Percentiles rank a stretch among this genome's conserved stretches.
These are phyloP conservation scores for Ceratoteleas bidentatus DNA, from an alignment of 1,140 invertebrate genomes.

Conservation along the genomic window DNA sequence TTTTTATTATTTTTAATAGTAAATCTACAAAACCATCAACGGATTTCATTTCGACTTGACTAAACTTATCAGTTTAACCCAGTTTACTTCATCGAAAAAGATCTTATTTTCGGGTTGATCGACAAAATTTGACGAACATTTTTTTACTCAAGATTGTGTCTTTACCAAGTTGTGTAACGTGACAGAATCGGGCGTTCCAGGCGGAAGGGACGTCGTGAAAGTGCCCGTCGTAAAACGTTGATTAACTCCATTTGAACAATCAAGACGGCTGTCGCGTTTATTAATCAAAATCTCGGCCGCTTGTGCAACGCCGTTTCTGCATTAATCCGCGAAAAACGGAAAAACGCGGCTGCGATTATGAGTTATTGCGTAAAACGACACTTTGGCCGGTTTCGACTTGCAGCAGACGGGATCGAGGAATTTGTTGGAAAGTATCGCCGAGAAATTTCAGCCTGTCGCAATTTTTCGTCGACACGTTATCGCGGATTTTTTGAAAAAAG, in stretches of 20 bases:
- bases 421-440: too few species aligned
- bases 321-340: neutral
- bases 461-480: too few species aligned
- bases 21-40: too few species aligned
- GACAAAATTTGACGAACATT: neutral
- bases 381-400: too few species aligned
- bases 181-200: slow-evolving; percentile 36
- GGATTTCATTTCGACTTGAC: too few species aligned
- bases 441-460: too few species aligned
- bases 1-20: too few species aligned
- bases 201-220: slow-evolving; percentile 56
- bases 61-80: too few species aligned
- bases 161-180: slow-evolving; percentile 29
- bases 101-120: neutral
- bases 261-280: slow-evolving; percentile 32
- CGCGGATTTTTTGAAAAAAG: too few species aligned
- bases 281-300: slow-evolving; percentile 33
- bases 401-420: too few species aligned
- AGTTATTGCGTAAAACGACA: slow-evolving; percentile 10
- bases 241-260: slow-evolving; percentile 55
- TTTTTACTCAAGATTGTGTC: slow-evolving; percentile 4
- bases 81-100: too few species aligned
- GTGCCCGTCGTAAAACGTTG: slow-evolving; percentile 43
- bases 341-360: slow-evolving; percentile 6
- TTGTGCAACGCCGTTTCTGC: slow-evolving; percentile 19